Evolutionary conservation across 35 echinoderm and acorn worm species (phyloP).

Genomic region (Patiria miniata): DNA sequence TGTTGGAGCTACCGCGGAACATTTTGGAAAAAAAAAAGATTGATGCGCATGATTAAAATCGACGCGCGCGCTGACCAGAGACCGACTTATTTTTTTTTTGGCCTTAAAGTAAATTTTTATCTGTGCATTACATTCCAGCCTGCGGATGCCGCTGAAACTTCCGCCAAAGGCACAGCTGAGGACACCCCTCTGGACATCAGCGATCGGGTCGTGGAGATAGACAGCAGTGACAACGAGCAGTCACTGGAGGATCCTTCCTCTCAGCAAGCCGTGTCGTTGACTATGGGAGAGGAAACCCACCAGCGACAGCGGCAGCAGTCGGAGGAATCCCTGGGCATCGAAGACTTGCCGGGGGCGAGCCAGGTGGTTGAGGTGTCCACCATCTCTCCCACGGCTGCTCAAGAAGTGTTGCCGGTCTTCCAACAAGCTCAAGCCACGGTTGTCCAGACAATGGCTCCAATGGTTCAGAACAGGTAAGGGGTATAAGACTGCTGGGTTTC

Average conservation of each 20-base stretch:
- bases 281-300: background rate
- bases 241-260: background rate
- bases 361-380: background rate
- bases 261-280: conserved; percentile 21
- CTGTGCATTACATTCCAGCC: background rate
- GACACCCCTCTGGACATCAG: background rate
- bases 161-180: background rate
- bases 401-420: background rate
- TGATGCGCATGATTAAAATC: too few relatives aligned
- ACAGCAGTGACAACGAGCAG: conserved; percentile 18
- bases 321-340: background rate
- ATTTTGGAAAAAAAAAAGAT: too few relatives aligned
- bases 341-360: background rate
- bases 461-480: too few relatives aligned
- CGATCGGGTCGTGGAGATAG: background rate
- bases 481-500: too few relatives aligned
- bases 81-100: too few relatives aligned
- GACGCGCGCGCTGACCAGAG: too few relatives aligned
- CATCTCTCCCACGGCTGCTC: background rate
- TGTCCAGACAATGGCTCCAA: background rate
- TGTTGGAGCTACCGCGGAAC: too few relatives aligned
- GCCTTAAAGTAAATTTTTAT: too few relatives aligned
- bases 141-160: background rate
- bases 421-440: background rate
- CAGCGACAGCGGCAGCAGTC: background rate